These are phyloP conservation scores for Pelagia noctiluca DNA, from an alignment of 30 jellyfish, hydroid and myxozoan genomes.

Conservation along the genomic window DNA sequence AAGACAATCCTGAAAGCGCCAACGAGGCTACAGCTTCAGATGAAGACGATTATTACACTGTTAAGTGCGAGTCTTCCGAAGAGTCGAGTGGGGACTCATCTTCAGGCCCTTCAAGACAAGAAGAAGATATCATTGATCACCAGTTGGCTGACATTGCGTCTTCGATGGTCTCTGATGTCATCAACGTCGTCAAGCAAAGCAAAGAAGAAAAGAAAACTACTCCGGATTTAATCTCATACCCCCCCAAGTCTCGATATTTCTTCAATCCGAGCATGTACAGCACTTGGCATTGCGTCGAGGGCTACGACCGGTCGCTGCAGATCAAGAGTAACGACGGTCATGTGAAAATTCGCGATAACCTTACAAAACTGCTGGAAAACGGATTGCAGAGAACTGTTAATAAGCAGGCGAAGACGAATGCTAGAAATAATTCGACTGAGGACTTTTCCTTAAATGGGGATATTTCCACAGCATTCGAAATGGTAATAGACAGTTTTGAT, in stretches of 20 bases:
- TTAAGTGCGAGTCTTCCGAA: conserved; percentile 2
- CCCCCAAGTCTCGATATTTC: neutral
- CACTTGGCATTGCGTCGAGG: conserved; percentile 43
- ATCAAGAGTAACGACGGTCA: conserved; percentile 22
- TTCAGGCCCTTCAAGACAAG: conserved; percentile 51
- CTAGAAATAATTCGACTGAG: too few relatives aligned
- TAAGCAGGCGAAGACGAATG: too few relatives aligned
- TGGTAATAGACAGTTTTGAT: too few relatives aligned
- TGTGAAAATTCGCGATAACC: conserved; percentile 1
- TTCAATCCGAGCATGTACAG: neutral
- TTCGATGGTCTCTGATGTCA: conserved; percentile 57
- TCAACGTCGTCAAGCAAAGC: conserved; percentile 63
- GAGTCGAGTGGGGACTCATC: conserved; percentile 68
- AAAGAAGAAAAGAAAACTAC: conserved; percentile 14
- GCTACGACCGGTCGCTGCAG: conserved; percentile 44
- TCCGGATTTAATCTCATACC: neutral
- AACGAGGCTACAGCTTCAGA: too few relatives aligned
- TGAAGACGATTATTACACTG: too few relatives aligned
- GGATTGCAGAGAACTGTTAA: conserved; percentile 43
- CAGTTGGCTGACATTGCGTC: conserved; percentile 65
- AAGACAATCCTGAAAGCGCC: too few relatives aligned
- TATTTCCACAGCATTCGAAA: too few relatives aligned
- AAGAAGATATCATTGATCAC: conserved; percentile 61
- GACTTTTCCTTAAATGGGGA: too few relatives aligned
- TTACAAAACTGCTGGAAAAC: conserved; percentile 21